phyloP scores from a whole-genome alignment of 1,140 invertebrate species.

The Drosophila subpulchrella region DNA sequence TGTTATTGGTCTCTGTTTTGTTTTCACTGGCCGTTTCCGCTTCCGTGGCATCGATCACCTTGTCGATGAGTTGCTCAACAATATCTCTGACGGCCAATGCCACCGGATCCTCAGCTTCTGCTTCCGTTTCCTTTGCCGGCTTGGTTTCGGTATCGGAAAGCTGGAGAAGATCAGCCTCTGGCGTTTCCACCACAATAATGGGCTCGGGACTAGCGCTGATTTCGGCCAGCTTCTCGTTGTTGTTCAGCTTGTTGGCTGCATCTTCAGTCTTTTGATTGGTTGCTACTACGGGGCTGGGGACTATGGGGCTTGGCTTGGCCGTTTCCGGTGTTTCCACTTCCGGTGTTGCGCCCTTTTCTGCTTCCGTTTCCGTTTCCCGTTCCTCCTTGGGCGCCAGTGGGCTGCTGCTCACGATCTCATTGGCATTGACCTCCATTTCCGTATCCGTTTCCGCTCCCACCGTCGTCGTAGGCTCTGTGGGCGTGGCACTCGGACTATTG shows the following conservation, averaged over 20 bases:
- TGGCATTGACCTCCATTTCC: slow-evolving; percentile 62
- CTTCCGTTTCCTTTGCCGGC: neutral
- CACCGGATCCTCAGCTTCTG: slow-evolving; percentile 47
- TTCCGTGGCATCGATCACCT: slow-evolving; percentile 72
- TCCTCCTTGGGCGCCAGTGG: slow-evolving; percentile 13
- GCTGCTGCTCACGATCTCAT: slow-evolving; percentile 51
- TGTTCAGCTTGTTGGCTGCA: slow-evolving; percentile 74
- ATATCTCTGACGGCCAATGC: slow-evolving; percentile 69
- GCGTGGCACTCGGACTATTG: slow-evolving; percentile 35
- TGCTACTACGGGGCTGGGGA: slow-evolving; percentile 46
- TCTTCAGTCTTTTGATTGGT: slow-evolving; percentile 79
- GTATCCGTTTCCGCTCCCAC: slow-evolving; percentile 11
- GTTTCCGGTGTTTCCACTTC: slow-evolving; percentile 12
- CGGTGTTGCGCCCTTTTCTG: neutral
- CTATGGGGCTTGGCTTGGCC: slow-evolving; percentile 23
- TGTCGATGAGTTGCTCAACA: slow-evolving; percentile 77
- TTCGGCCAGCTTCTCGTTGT: slow-evolving; percentile 62
- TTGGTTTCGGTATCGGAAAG: slow-evolving; percentile 20
- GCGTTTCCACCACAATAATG: slow-evolving; percentile 12
- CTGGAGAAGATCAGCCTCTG: slow-evolving; percentile 15
- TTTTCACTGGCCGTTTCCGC: slow-evolving; percentile 24
- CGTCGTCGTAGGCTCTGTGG: slow-evolving; percentile 8
- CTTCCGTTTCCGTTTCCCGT: slow-evolving; percentile 14
- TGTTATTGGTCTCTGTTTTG: slow-evolving; percentile 73
- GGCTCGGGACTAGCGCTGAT: slow-evolving; percentile 1